phyloP scores from a whole-genome alignment of 2,113 vertebrate species.

The Cinclus mexicanus region DNA sequence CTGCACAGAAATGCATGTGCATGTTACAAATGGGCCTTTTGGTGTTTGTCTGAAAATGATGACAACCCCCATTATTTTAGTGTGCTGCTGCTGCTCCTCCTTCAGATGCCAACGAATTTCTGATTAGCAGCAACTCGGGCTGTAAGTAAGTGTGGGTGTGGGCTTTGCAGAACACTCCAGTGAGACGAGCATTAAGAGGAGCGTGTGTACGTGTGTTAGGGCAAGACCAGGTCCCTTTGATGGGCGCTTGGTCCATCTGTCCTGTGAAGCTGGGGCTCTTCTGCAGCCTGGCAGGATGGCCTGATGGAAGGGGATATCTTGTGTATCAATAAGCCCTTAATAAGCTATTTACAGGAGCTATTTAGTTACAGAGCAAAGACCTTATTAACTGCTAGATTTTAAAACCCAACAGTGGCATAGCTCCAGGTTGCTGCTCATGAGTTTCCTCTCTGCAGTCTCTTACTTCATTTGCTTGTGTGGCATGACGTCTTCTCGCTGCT shows the following conservation, averaged over 20 bases:
- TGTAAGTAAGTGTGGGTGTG: not conserved
- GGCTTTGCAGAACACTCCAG: not conserved
- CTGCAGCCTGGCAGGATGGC: not conserved
- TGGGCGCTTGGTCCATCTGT: fast-evolving
- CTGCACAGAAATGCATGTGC: not conserved
- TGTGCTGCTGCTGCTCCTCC: not conserved
- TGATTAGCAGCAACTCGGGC: not conserved
- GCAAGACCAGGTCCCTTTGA: not conserved
- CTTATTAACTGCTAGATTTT: not conserved
- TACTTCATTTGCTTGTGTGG: slow-evolving; percentile 1
- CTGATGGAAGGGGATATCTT: not conserved
- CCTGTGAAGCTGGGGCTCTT: not conserved
- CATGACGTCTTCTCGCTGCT: not conserved
- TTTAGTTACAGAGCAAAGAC: not conserved
- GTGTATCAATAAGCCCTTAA: not conserved
- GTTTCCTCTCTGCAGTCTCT: slow-evolving; percentile 20
- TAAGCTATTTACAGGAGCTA: slow-evolving; percentile 36
- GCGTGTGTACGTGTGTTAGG: not conserved
- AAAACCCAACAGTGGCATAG: not conserved
- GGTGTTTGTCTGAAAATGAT: not conserved
- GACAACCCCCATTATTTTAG: not conserved
- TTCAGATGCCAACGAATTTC: not conserved
- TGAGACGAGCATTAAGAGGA: not conserved
- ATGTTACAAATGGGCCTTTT: not conserved
- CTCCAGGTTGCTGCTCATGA: not conserved